These are phyloP conservation scores for Zonitis immaculata DNA, from an alignment of 2,888 invertebrate genomes.

Conservation along the genomic window DNA sequence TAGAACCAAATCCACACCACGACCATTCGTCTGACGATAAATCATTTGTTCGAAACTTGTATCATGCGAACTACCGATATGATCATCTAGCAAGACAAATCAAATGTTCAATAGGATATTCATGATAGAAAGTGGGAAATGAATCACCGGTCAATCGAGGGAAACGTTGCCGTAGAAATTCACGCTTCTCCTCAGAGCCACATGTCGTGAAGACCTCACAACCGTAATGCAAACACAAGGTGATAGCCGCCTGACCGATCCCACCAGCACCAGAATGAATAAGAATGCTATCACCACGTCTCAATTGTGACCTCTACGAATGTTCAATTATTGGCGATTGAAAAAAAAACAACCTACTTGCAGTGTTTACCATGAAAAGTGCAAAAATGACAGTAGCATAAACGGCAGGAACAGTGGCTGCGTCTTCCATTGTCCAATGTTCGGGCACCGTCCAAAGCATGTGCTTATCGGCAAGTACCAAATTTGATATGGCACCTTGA, in stretches of 20 bases:
- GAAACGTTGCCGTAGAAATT: constrained; percentile 83
- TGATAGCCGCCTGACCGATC: constrained; percentile 95
- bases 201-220: constrained; percentile 91
- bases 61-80: constrained; percentile 91
- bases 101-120: too few species aligned
- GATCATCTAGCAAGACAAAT: too few species aligned
- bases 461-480: constrained; percentile 85
- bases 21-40: constrained; percentile 76
- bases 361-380: too few species aligned
- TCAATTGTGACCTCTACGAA: too few species aligned
- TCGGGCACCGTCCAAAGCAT: constrained; percentile 90
- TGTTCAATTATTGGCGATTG: too few species aligned
- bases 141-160: constrained; percentile 76
- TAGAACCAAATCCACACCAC: constrained; percentile 89
- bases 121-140: too few species aligned
- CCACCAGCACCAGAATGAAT: constrained; percentile 95
- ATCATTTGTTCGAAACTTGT: constrained; percentile 88
- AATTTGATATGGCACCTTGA: constrained; percentile 82
- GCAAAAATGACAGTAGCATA: too few species aligned
- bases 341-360: too few species aligned
- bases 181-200: constrained; percentile 79
- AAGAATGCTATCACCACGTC: constrained; percentile 78
- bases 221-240: constrained; percentile 90
- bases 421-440: constrained; percentile 85
- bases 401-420: constrained; percentile 91